phyloP scores from a whole-genome alignment of 2,797 vertebrate species.

The Eidolon dupreanum region DNA sequence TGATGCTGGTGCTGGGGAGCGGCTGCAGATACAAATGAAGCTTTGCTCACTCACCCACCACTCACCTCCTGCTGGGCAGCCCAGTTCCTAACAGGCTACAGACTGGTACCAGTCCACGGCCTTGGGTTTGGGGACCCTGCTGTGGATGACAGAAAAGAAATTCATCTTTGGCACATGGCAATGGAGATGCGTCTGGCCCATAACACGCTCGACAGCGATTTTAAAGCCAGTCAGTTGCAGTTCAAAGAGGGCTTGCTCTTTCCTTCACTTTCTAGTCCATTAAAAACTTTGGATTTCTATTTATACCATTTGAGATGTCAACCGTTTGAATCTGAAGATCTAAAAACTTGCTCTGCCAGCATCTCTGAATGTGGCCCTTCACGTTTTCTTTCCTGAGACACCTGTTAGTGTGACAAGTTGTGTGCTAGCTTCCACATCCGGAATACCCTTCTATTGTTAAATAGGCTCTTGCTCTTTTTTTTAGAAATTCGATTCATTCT shows the following conservation, averaged over 20 bases:
- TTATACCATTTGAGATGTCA: background rate
- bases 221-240: background rate
- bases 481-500: background rate
- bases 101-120: too few relatives aligned
- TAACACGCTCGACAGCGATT: background rate
- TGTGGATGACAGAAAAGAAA: background rate
- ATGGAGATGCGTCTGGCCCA: background rate
- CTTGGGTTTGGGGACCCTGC: too few relatives aligned
- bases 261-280: background rate
- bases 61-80: too few relatives aligned
- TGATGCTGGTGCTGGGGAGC: too few relatives aligned
- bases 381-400: background rate
- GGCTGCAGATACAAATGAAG: too few relatives aligned
- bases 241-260: background rate
- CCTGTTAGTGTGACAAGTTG: background rate
- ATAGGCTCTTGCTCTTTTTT: background rate
- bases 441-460: background rate
- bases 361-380: background rate
- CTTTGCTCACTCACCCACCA: too few relatives aligned
- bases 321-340: background rate
- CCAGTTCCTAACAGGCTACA: too few relatives aligned
- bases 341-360: background rate
- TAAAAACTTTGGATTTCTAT: background rate
- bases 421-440: background rate
- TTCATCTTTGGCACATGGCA: background rate